phyloP scores from a whole-genome alignment of 2,888 invertebrate species.

The Branchipolynoe longqiensis region DNA sequence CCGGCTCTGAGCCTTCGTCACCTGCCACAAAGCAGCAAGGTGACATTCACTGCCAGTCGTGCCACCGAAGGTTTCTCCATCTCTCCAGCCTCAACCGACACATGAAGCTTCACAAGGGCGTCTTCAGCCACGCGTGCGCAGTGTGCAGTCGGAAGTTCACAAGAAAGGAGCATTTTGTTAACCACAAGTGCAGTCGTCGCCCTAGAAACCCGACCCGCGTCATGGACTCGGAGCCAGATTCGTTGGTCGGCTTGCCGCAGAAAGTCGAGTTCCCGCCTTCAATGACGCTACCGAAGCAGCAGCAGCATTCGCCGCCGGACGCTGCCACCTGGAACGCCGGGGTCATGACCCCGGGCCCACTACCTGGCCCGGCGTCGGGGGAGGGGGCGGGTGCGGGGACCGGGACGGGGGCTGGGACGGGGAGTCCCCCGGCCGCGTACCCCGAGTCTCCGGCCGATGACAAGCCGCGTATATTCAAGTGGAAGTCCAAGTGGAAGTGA shows the following conservation, averaged over 20 bases:
- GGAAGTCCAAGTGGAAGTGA: constrained; percentile 52
- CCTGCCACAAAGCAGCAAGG: constrained; percentile 47
- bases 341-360: neutral
- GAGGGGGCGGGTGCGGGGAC: neutral
- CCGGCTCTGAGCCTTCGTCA: constrained; percentile 46
- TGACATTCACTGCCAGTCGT: constrained; percentile 62
- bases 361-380: neutral
- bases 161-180: constrained; percentile 68
- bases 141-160: constrained; percentile 68
- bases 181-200: constrained; percentile 69
- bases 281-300: constrained; percentile 45
- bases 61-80: constrained; percentile 66
- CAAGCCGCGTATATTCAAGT: constrained; percentile 25
- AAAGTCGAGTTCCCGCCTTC: constrained; percentile 46
- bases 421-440: neutral
- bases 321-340: constrained; percentile 47
- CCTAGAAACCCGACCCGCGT: constrained; percentile 64
- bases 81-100: constrained; percentile 69
- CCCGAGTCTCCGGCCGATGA: constrained; percentile 33
- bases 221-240: neutral
- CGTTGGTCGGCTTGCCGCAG: neutral
- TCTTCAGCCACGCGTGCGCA: constrained; percentile 68
- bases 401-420: neutral
- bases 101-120: constrained; percentile 67
- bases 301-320: constrained; percentile 16